Evolutionary conservation across 2,113 vertebrate genomes (phyloP).

Genomic region (Halcyon malimbica): DNA sequence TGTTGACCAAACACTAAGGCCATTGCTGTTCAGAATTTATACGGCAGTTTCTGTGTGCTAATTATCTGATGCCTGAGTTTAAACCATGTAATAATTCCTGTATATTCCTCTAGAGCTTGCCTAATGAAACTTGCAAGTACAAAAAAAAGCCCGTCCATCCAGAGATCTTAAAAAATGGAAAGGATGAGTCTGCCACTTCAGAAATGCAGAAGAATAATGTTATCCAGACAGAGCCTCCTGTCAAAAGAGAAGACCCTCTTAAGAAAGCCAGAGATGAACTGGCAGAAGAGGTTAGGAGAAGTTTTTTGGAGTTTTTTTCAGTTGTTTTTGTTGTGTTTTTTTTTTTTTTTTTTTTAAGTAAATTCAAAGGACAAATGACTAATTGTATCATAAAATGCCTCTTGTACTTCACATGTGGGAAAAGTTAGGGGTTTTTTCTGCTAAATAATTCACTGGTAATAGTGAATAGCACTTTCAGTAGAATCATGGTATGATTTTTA

Average conservation of each 20-base stretch:
- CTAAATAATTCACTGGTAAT: no score
- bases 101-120: constrained; percentile 19
- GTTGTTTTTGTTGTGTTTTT: not conserved
- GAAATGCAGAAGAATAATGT: not conserved
- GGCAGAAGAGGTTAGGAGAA: constrained; percentile 72
- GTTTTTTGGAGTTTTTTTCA: not conserved
- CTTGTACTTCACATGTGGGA: accelerated
- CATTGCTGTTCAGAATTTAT: not conserved
- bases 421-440: not conserved
- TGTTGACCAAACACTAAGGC: not conserved
- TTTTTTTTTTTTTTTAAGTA: not conserved
- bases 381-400: not conserved
- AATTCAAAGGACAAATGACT: not conserved
- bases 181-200: not conserved
- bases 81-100: not conserved
- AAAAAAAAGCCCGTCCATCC: not conserved
- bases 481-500: not conserved
- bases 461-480: not conserved
- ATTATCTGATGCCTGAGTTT: not conserved
- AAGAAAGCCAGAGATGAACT: constrained; percentile 61
- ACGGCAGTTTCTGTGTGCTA: not conserved
- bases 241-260: not conserved
- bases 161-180: not conserved
- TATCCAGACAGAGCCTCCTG: not conserved
- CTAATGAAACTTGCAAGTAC: not conserved